Percentiles rank a stretch among this genome's conserved stretches.
These are phyloP conservation scores for Protonemura montana DNA, from an alignment of 2,888 invertebrate species.

Conservation along the genomic window DNA sequence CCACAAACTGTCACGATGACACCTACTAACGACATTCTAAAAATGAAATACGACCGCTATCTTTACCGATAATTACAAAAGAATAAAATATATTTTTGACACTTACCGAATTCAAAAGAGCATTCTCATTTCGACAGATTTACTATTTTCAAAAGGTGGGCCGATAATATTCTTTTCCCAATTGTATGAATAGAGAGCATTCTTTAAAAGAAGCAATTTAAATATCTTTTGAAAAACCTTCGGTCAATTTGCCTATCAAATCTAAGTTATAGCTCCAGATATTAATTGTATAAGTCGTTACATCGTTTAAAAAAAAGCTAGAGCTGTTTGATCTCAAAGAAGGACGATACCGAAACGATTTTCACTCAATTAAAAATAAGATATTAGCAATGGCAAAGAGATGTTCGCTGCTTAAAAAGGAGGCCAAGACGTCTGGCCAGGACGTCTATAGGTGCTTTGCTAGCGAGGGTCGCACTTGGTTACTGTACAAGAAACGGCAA, in stretches of 20 bases:
- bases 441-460: background rate
- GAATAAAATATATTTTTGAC: background rate
- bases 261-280: background rate
- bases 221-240: background rate
- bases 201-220: background rate
- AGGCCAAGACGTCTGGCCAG: background rate
- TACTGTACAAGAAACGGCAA: background rate
- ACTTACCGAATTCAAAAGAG: conserved; percentile 24
- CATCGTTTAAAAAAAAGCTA: background rate
- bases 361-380: background rate
- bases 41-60: background rate
- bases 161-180: background rate
- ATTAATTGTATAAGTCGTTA: background rate
- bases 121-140: background rate
- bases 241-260: background rate
- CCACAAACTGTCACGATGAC: conserved; percentile 19
- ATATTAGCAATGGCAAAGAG: background rate
- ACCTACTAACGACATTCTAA: conserved; percentile 28
- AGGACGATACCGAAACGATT: background rate
- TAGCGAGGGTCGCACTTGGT: background rate
- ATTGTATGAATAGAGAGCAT: background rate
- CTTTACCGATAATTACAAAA: conserved; percentile 20
- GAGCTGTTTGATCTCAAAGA: background rate
- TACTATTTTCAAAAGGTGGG: background rate
- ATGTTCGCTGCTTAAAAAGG: background rate